Evolutionary conservation across 2,113 vertebrate species (phyloP).

Genomic region (Halcyon senegalensis): DNA sequence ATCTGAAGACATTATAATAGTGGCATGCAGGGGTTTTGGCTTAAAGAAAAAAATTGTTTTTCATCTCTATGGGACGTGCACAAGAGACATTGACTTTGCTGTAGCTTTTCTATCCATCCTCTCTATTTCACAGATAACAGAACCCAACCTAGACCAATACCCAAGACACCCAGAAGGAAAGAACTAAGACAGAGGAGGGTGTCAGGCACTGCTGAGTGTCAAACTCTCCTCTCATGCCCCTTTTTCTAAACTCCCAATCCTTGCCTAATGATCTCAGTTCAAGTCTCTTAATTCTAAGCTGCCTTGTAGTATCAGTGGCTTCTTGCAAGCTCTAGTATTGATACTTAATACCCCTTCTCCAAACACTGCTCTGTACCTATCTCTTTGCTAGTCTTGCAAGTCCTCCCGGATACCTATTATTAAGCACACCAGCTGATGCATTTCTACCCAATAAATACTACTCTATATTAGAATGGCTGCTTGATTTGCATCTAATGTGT

Average conservation of each 20-base stretch:
- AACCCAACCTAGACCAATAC: not conserved
- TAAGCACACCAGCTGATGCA: not conserved
- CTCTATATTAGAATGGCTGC: not conserved
- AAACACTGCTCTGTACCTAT: not conserved
- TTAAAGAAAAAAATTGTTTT: not conserved
- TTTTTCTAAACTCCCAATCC: not conserved
- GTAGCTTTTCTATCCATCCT: not conserved
- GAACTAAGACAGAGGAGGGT: not conserved
- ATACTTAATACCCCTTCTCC: not conserved
- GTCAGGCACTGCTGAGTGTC: not conserved
- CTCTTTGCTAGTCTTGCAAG: not conserved
- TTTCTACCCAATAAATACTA: not conserved
- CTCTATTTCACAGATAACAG: not conserved
- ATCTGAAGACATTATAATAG: not conserved
- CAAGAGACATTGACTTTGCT: not conserved
- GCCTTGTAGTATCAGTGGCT: not conserved
- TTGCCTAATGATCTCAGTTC: not conserved
- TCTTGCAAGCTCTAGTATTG: not conserved
- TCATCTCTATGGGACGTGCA: not conserved
- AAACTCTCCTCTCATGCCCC: not conserved
- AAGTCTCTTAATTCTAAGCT: not conserved
- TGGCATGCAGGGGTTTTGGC: not conserved
- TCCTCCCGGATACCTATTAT: not conserved
- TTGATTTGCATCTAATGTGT: not conserved
- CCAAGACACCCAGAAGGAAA: not conserved